A percentile compares a stretch with the other conserved stretches of the same genome.
Evolutionary conservation across 2,888 invertebrate genomes (phyloP).

Genomic region (Metopia argyrocephala): DNA sequence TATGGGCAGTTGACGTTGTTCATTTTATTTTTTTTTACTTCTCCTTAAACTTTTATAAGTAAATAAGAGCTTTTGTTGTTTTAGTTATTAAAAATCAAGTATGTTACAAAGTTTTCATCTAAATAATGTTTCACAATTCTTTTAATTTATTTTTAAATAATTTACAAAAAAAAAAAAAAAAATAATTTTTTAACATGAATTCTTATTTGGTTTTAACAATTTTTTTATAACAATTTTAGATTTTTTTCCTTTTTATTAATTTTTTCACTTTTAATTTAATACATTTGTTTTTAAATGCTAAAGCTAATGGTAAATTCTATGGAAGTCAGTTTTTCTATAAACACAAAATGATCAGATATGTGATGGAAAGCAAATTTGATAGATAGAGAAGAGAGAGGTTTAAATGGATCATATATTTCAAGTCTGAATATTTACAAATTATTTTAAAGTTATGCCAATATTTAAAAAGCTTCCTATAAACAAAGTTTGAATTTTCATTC

Average conservation of each 20-base stretch:
- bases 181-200: conserved; percentile 56
- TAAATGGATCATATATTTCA: too few relatives aligned
- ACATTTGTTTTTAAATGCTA: conserved; percentile 59
- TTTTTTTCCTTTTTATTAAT: conserved; percentile 31
- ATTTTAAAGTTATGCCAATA: too few relatives aligned
- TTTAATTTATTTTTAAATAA: conserved; percentile 36
- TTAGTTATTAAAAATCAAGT: conserved; percentile 52
- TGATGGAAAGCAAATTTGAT: too few relatives aligned
- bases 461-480: too few relatives aligned
- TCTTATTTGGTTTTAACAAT: conserved; percentile 55
- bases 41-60: conserved; percentile 44
- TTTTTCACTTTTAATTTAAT: conserved; percentile 21
- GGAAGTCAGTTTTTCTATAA: conserved; percentile 63
- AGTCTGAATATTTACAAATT: too few relatives aligned
- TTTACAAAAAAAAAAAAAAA: conserved; percentile 62
- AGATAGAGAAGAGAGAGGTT: too few relatives aligned
- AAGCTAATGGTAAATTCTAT: conserved; percentile 65
- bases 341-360: background rate
- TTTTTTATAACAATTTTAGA: conserved; percentile 53
- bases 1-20: conserved; percentile 69
- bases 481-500: too few relatives aligned
- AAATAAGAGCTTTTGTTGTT: conserved; percentile 47
- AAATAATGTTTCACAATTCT: conserved; percentile 1
- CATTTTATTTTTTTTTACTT: conserved; percentile 49
- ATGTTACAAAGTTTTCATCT: conserved; percentile 51